Evolutionary conservation across 2,888 invertebrate species (phyloP), one percentile per base, ranked within the genome.

Genomic region (Cordilura impudica): DNA sequence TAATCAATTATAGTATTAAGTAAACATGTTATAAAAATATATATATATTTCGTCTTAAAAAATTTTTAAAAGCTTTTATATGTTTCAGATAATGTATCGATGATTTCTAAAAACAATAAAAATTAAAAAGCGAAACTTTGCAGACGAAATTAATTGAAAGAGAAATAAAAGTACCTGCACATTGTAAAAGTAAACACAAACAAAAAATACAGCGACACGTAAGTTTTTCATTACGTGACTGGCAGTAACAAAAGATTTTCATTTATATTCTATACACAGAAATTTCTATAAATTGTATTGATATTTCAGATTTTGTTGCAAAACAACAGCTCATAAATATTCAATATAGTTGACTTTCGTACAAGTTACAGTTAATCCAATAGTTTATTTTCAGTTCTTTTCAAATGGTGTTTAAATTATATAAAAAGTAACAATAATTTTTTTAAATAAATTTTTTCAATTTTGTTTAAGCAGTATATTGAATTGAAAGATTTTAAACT

Each of bases 91-190:
- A n/a, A 12, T 39, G n/a, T 39, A n/a, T n/a, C n/a, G n/a, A 39
- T 39, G n/a, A 39, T 39, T n/a, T 31, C 8, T n/a, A n/a, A 39
- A n/a, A 39, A n/a, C 21, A 47, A 10, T 47, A 16, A 18, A 21
- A 47, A 10, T 47, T 47, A 12, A 47, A 47, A 10, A 47, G 10
- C 12, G 5, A 53, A 65, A 65, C 65, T 65, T 65, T 65, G 16
- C 65, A 65, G 65, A 65, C 65, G 21, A 12, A 35, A 53, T 53
- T 39, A 53, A 53, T 65, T 65, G 51, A 65, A 65, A n/a, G n/a
- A n/a, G 51, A 19, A 65, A 51, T 23, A 31, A 1, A 31, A 10
- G 10, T 29, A 29, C 2, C 1, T 5, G 26, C 21, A 8, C 19
- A 16, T 12, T 31, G 12, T 14, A 29, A 8, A 31, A 54, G 26